Evolutionary conservation across 2,797 vertebrate species (phyloP).

Genomic region (Amazonetta brasiliensis): DNA sequence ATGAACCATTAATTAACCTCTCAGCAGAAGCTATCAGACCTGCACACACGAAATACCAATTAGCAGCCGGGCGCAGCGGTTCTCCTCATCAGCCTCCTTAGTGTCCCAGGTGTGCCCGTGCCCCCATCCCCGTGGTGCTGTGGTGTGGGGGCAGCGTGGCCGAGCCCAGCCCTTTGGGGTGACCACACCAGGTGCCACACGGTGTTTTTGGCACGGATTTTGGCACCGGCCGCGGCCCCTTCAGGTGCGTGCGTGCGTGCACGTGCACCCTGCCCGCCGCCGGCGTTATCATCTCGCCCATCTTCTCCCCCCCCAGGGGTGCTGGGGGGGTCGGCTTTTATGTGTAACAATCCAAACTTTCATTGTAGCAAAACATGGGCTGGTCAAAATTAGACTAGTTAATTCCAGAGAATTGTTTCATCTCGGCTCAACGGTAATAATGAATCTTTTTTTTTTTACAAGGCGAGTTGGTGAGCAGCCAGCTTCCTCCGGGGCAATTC

Average conservation of each 20-base stretch:
- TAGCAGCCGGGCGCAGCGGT: accelerated
- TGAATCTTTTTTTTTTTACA: slow-evolving; percentile 65
- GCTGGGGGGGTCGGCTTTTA: slow-evolving; percentile 63
- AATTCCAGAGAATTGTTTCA: slow-evolving; percentile 80
- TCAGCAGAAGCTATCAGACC: background rate
- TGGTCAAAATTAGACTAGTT: slow-evolving; percentile 68
- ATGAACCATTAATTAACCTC: background rate
- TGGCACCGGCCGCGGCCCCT: background rate
- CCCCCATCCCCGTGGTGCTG: background rate
- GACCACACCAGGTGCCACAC: background rate
- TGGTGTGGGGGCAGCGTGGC: background rate
- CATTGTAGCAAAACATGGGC: slow-evolving; percentile 70
- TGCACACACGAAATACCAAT: background rate
- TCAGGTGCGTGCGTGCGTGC: background rate
- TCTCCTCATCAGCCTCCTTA: background rate
- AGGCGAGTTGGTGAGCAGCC: slow-evolving; percentile 73
- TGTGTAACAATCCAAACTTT: slow-evolving; percentile 74
- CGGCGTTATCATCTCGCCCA: slow-evolving; percentile 32
- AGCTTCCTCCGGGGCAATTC: slow-evolving; percentile 67
- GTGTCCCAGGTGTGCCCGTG: accelerated
- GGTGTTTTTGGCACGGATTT: background rate
- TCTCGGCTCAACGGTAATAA: slow-evolving; percentile 70
- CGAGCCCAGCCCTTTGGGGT: background rate
- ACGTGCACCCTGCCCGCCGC: background rate
- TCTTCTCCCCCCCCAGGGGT: slow-evolving; percentile 5